These are phyloP conservation scores for Caenorhabditis remanei DNA, from an alignment of 1,140 invertebrate species.

Conservation along the genomic window DNA sequence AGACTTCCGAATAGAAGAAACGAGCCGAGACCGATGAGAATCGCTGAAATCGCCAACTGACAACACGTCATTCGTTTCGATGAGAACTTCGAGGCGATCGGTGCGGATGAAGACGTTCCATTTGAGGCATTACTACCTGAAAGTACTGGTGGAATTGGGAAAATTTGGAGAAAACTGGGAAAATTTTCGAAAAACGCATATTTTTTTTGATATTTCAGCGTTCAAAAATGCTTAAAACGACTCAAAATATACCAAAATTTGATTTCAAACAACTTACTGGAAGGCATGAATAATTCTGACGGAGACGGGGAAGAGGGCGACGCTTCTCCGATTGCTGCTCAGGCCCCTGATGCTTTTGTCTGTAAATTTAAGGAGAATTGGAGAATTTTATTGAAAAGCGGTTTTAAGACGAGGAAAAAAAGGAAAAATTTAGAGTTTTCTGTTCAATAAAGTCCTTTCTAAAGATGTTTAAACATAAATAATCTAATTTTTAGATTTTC, in stretches of 20 bases:
- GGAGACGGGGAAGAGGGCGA: background rate
- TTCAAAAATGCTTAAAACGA: background rate
- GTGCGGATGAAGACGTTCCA: background rate
- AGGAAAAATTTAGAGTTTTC: too few relatives aligned
- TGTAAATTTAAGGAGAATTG: background rate
- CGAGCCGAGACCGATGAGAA: slow-evolving; percentile 36
- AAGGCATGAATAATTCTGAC: slow-evolving; percentile 14
- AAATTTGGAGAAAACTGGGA: background rate
- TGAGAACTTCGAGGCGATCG: slow-evolving; percentile 25
- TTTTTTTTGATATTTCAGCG: background rate
- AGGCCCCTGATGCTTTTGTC: background rate
- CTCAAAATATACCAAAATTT: background rate
- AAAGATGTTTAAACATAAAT: too few relatives aligned
- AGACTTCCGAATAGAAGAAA: slow-evolving; percentile 44
- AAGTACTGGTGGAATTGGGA: background rate
- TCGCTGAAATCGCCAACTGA: background rate
- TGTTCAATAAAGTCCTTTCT: too few relatives aligned
- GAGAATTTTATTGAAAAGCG: too few relatives aligned
- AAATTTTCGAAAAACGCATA: background rate
- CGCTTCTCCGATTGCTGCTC: background rate
- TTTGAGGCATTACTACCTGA: slow-evolving; percentile 41
- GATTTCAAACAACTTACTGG: background rate
- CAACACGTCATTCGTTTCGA: slow-evolving; percentile 4
- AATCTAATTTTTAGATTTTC: too few relatives aligned
- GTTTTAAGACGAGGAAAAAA: too few relatives aligned